Conservation (phyloP, 1,140 invertebrate species). For the Chionoecetes opilio region DNA sequence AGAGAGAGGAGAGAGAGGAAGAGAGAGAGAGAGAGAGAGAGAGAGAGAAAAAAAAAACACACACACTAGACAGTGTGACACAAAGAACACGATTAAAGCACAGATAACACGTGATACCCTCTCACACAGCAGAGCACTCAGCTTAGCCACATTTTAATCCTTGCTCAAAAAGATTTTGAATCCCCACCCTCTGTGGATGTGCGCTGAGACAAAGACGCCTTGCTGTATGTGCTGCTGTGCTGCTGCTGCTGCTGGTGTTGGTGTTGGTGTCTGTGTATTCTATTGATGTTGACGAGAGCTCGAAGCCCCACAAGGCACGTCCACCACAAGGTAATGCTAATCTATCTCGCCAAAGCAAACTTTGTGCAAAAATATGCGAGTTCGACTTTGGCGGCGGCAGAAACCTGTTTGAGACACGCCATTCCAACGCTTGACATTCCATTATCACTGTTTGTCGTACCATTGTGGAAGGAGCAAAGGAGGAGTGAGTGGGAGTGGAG, state of each 20-base stretch:
- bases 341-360: neutral
- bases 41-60: too few species aligned
- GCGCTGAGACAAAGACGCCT: too few species aligned
- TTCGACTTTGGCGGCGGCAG: neutral
- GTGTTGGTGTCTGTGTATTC: neutral
- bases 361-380: neutral
- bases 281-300: neutral
- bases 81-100: too few species aligned
- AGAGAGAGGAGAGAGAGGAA: too few species aligned
- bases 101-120: too few species aligned
- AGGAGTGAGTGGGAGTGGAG: neutral
- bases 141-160: too few species aligned
- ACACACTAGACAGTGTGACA: too few species aligned
- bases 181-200: too few species aligned
- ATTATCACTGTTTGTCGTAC: slow-evolving; percentile 20
- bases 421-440: slow-evolving; percentile 18
- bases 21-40: too few species aligned
- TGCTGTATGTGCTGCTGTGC: neutral
- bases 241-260: neutral
- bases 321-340: neutral
- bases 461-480: neutral
- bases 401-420: neutral
- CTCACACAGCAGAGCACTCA: too few species aligned
- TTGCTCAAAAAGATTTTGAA: too few species aligned
- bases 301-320: neutral